phyloP scores from a whole-genome alignment of 92 coral and sea anemone species.

The Micromussa lordhowensis region DNA sequence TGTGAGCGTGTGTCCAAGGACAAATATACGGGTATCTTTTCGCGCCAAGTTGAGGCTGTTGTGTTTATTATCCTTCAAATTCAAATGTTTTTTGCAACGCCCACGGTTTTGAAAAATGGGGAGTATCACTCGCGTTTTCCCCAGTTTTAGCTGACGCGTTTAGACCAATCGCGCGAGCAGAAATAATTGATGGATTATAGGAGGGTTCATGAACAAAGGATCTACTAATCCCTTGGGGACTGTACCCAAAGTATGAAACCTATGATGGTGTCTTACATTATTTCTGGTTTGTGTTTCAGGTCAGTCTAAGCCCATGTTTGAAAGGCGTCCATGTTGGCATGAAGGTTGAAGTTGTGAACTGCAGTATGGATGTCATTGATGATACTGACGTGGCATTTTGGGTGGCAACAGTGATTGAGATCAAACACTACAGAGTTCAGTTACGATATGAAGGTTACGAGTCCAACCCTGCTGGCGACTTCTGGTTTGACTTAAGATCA shows the following conservation, averaged over 20 bases:
- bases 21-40: no score
- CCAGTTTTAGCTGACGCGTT: no score
- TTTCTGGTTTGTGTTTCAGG: conserved; percentile 48
- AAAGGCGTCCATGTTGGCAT: conserved; percentile 99
- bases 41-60: no score
- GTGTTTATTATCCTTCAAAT: no score
- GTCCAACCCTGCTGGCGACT: conserved; percentile 86
- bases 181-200: no score
- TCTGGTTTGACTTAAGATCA: conserved; percentile 97
- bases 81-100: no score
- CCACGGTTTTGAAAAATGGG: no score
- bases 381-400: conserved; percentile 97
- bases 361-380: conserved; percentile 89
- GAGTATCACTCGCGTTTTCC: no score
- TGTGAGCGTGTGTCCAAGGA: no score
- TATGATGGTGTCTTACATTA: neutral
- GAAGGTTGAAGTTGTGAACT: conserved; percentile 98
- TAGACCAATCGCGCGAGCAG: no score
- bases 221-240: neutral
- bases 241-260: neutral
- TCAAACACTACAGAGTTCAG: conserved; percentile 89
- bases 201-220: neutral
- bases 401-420: conserved; percentile 96
- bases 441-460: conserved; percentile 98
- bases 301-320: conserved; percentile 91